Evolutionary conservation across 2,113 vertebrate genomes (phyloP).

Genomic region (Phodopus roborovskii): DNA sequence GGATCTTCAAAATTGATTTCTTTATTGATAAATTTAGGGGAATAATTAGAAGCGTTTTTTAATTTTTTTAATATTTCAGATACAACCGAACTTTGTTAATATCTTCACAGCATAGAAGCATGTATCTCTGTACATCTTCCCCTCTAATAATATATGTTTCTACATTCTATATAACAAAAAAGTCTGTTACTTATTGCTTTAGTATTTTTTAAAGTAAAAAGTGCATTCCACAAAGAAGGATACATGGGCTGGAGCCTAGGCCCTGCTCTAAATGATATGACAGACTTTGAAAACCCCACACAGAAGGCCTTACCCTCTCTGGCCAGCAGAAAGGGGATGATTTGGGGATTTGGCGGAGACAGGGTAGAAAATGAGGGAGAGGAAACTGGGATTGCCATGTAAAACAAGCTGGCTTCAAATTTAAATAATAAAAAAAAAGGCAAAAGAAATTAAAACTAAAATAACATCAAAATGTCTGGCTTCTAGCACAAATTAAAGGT

Average conservation of each 20-base stretch:
- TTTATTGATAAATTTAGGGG: not conserved
- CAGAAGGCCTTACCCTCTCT: no score
- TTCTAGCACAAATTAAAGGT: not conserved
- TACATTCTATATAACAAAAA: not conserved
- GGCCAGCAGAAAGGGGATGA: no score
- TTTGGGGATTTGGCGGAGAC: no score
- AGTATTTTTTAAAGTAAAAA: not conserved
- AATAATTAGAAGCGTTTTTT: not conserved
- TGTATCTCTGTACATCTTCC: not conserved
- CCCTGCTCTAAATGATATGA: no score
- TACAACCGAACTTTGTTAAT: not conserved
- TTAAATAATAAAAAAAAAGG: no score
- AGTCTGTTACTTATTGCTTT: not conserved
- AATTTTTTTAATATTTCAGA: not conserved
- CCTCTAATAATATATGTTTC: not conserved
- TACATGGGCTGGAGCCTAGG: no score
- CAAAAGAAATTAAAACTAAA: not conserved
- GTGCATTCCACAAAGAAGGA: no score
- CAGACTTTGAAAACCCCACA: no score
- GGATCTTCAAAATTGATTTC: not conserved
- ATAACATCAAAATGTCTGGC: not conserved
- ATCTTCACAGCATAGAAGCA: not conserved
- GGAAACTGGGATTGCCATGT: no score
- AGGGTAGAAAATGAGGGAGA: no score
- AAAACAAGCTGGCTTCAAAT: no score